Evolutionary conservation across 1,140 invertebrate species (phyloP).

Genomic region (Plutomurus gul): DNA sequence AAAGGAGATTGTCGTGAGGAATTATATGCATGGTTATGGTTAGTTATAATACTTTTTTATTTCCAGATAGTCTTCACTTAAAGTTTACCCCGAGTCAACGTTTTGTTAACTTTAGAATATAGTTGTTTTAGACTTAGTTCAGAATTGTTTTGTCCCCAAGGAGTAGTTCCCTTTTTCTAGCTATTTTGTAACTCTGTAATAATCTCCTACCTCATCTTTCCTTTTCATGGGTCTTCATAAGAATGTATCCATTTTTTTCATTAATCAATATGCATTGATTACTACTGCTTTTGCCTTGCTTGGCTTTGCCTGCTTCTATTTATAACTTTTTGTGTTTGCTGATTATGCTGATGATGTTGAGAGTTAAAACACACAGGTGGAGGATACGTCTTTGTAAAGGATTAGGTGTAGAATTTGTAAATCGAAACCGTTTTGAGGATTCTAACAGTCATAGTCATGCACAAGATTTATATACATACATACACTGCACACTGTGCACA

Average conservation of each 20-base stretch:
- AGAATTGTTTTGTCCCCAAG: neutral
- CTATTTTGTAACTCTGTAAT: neutral
- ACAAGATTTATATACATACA: no score
- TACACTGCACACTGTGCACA: no score
- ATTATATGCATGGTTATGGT: slow-evolving; percentile 56
- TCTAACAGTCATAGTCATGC: no score
- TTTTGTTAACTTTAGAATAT: neutral
- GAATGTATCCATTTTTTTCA: neutral
- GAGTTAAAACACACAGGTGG: no score
- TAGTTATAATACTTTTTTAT: slow-evolving; percentile 21
- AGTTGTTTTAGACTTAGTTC: neutral
- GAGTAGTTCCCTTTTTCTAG: neutral
- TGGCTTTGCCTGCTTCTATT: slow-evolving; percentile 13
- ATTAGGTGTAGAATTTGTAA: no score
- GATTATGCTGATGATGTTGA: no score
- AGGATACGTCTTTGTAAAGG: no score
- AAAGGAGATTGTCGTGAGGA: slow-evolving; percentile 66
- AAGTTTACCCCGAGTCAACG: neutral
- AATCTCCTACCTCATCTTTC: neutral
- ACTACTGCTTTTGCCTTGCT: slow-evolving; percentile 5
- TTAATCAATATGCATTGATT: neutral
- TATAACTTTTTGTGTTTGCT: no score
- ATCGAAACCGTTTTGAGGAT: no score
- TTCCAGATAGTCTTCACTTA: neutral
- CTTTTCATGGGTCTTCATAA: neutral